Evolutionary conservation across 2,113 vertebrate genomes (phyloP).

Genomic region (Nannobrachium achirus): DNA sequence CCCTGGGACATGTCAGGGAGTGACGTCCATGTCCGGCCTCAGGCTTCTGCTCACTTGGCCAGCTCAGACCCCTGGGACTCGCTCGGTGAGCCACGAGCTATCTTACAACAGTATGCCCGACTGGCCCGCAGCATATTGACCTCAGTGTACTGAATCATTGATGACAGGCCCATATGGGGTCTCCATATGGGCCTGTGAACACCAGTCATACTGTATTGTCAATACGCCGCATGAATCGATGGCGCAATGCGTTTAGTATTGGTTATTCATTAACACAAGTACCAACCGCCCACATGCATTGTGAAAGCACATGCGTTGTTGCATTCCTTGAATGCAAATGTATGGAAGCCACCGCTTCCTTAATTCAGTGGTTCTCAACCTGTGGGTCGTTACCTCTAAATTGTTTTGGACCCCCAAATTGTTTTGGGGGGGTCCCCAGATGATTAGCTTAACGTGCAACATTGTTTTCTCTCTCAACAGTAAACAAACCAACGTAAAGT

Average conservation of each 20-base stretch:
- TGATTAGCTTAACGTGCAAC: too few species aligned
- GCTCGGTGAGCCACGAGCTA: slow-evolving; percentile 65
- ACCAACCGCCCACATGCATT: background rate
- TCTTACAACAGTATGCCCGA: background rate
- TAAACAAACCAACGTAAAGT: too few species aligned
- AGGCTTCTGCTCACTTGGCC: slow-evolving; percentile 38
- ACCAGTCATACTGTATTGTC: background rate
- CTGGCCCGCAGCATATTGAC: background rate
- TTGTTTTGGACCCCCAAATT: too few species aligned
- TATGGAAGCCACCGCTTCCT: background rate
- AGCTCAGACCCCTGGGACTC: slow-evolving; percentile 76
- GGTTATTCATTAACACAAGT: background rate
- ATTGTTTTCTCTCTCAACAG: too few species aligned
- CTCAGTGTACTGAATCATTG: background rate
- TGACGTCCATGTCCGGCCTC: slow-evolving; percentile 28
- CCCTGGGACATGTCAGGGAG: slow-evolving; percentile 60
- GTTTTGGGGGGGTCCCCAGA: too few species aligned
- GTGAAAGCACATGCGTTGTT: background rate
- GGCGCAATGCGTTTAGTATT: background rate
- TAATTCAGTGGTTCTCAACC: too few species aligned
- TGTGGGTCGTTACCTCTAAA: too few species aligned
- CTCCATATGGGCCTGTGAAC: background rate
- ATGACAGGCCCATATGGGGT: background rate
- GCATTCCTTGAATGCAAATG: background rate
- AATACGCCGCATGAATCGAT: background rate